Evolutionary conservation across 2,888 invertebrate genomes (phyloP), one percentile per base, ranked within the genome.

Genomic region (Dorcus hopei): DNA sequence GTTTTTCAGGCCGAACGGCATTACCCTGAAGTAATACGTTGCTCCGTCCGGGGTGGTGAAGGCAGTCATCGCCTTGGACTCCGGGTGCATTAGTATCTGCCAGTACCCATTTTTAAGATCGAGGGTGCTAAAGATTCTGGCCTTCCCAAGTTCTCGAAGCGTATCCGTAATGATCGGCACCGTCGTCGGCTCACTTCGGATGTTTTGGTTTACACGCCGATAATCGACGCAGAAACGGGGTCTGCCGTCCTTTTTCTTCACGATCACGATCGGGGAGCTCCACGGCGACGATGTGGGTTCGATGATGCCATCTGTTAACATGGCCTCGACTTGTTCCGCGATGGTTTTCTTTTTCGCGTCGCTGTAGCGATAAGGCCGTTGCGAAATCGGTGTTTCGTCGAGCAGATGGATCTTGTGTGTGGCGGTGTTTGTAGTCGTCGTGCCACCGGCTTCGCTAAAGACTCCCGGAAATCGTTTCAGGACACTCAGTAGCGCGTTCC

Each of bases 61-160:
- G 1, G 71, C 71, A 0, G 73, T 72, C 8, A 64, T 58, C 47
- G 54, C 59, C 16, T 61, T 65, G 1, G 62, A 58, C 3, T 59
- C 45, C 2, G 49, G 53, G 2, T 60, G 61, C 62, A 74, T 61
- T 2, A 66, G 67, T 2, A 74, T 57, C 38, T 73, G 72, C 72
- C 73, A 74, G 45, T 72, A 74, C 3, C 72, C 70, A 42, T 64
- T 65, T 16, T 65, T 65, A 4, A 72, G 53, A 16, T 74, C 72
- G 2, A 74, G 48, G 8, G 70, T 69, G 2, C 70, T 59, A 43
- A 73, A 73, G 5, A 71, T 56, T n/a, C 42, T 53, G 0, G 72
- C 72, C 8, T 45, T 42, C 1, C 72, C 69, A 0, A 73, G 52
- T 8, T 65, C 68, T n/a, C 67, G 62, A 0, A 70, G 43, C 1